A percentile compares a stretch with the other conserved stretches of the same genome.
Conservation (phyloP, 2,888 invertebrate species). For the Metopia argyrocephala region DNA sequence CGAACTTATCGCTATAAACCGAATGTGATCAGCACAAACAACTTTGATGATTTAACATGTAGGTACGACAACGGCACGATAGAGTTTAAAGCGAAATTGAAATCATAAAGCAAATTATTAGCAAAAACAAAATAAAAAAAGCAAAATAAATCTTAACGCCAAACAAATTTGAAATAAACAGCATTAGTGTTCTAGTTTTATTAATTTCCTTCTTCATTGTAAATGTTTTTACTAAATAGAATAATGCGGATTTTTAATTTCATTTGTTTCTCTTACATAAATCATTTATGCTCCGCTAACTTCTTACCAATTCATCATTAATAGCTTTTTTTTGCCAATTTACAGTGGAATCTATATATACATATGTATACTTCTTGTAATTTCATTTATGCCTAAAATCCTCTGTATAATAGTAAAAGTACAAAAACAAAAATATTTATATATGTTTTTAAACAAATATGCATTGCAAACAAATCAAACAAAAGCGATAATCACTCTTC, state of each 20-base stretch:
- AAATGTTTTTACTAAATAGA: slow-evolving; percentile 34
- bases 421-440: too few relatives aligned
- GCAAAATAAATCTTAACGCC: slow-evolving; percentile 38
- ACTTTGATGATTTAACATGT: slow-evolving; percentile 65
- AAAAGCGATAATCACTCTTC: too few relatives aligned
- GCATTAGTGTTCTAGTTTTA: slow-evolving; percentile 40
- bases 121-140: slow-evolving; percentile 28
- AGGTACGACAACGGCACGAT: slow-evolving; percentile 66
- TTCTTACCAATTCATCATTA: background rate
- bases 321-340: background rate
- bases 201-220: slow-evolving; percentile 12
- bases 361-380: too few relatives aligned
- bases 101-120: slow-evolving; percentile 28
- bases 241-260: slow-evolving; percentile 20
- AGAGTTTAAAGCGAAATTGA: slow-evolving; percentile 32
- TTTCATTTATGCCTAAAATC: too few relatives aligned
- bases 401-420: too few relatives aligned
- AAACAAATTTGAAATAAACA: slow-evolving; percentile 19
- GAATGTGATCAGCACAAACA: slow-evolving; percentile 61
- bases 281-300: slow-evolving; percentile 4
- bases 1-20: slow-evolving; percentile 53
- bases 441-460: too few relatives aligned
- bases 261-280: slow-evolving; percentile 19
- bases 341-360: background rate
- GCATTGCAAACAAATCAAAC: too few relatives aligned